These are phyloP conservation scores for Trypoxylon attenuatum DNA, from an alignment of 2,888 invertebrate species.

Conservation along the genomic window DNA sequence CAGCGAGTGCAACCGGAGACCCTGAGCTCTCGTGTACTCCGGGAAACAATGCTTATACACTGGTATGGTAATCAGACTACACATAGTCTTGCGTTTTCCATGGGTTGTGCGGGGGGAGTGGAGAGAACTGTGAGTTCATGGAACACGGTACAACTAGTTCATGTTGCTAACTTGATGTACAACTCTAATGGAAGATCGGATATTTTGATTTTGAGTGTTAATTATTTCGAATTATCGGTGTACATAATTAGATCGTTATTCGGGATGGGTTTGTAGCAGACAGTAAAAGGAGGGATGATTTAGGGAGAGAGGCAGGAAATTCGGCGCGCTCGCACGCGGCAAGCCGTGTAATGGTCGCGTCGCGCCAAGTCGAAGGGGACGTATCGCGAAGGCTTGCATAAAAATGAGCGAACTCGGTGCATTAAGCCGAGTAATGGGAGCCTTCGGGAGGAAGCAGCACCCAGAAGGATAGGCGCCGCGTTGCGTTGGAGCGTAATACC, in stretches of 20 bases:
- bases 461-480: constrained; percentile 48
- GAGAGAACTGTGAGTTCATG: no score
- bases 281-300: no score
- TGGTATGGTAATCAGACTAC: constrained; percentile 34
- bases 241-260: no score
- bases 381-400: constrained; percentile 38
- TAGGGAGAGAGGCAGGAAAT: no score
- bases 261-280: no score
- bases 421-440: constrained; percentile 61
- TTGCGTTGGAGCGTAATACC: constrained; percentile 48
- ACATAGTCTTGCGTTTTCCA: background rate
- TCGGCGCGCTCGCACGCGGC: constrained; percentile 44
- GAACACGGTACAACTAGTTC: no score
- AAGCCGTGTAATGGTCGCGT: constrained; percentile 45
- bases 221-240: no score
- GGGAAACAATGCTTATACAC: constrained; percentile 29
- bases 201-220: no score
- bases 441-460: constrained; percentile 50
- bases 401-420: constrained; percentile 60
- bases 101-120: no score
- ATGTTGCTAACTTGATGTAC: no score
- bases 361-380: constrained; percentile 19
- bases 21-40: constrained; percentile 4
- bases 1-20: constrained; percentile 24
- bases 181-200: no score